Percentiles rank a stretch among this genome's conserved stretches.
Conservation (phyloP, 2,113 vertebrate genomes). For the Cephalopholis sonnerati region DNA sequence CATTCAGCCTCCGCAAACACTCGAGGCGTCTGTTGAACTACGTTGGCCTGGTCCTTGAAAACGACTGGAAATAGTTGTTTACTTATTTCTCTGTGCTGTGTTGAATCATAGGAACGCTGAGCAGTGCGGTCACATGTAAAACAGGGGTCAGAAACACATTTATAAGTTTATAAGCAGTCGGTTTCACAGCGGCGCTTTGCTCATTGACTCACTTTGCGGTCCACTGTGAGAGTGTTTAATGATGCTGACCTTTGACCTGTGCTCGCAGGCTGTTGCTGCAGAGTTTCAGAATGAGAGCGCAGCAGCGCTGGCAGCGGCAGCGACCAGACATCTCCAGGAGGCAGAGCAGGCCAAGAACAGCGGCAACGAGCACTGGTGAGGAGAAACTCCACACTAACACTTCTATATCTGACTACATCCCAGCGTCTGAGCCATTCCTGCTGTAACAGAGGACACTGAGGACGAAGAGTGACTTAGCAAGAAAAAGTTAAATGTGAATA, state of each 20-base stretch:
- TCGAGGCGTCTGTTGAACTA: neutral
- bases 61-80: neutral
- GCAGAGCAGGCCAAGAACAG: conserved; percentile 92
- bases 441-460: too few species aligned
- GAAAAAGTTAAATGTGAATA: too few species aligned
- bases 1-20: neutral
- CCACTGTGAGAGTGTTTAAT: neutral
- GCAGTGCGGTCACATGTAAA: neutral
- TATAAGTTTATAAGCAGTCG: neutral
- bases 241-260: conserved; percentile 11
- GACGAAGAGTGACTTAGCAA: too few species aligned
- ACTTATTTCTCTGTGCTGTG: neutral
- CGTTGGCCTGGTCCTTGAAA: neutral
- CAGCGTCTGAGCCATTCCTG: neutral
- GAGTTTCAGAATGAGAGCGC: conserved; percentile 99
- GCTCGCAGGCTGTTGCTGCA: conserved; percentile 91
- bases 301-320: conserved; percentile 93
- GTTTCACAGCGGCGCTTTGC: neutral
- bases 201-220: neutral
- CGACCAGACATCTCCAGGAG: conserved; percentile 95
- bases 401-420: neutral
- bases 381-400: neutral
- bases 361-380: conserved; percentile 94
- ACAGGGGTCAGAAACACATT: neutral
- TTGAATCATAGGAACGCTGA: neutral